A percentile compares a stretch with the other conserved stretches of the same genome.
These are phyloP conservation scores for Danio tinwini DNA, from an alignment of 2,797 vertebrate species.

Conservation along the genomic window DNA sequence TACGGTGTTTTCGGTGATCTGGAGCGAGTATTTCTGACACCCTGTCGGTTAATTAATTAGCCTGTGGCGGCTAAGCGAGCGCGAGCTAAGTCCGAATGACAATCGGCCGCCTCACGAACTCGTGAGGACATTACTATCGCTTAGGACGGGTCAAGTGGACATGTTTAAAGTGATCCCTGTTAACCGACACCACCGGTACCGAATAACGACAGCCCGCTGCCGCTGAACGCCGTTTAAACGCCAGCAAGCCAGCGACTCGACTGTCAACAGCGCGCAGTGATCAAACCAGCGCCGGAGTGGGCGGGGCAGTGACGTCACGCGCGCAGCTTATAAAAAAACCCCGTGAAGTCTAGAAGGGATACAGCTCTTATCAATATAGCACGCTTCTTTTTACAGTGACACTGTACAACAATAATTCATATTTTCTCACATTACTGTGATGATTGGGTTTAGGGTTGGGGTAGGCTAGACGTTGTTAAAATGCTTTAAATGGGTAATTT, in stretches of 20 bases:
- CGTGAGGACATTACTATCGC: slow-evolving; percentile 22
- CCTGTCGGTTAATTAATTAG: slow-evolving; percentile 25
- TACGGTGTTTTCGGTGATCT: not conserved
- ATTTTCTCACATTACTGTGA: no score
- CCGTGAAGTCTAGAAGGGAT: no score
- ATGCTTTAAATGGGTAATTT: no score
- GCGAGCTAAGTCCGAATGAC: slow-evolving; percentile 39
- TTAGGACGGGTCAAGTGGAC: not conserved
- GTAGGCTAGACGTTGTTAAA: no score
- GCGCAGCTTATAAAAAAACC: not conserved
- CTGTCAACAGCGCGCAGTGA: slow-evolving; percentile 70
- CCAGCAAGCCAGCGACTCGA: slow-evolving; percentile 62
- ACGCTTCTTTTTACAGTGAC: no score
- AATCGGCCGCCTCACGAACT: slow-evolving; percentile 36
- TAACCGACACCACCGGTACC: not conserved
- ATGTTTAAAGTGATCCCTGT: not conserved
- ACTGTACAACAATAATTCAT: no score
- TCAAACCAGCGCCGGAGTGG: slow-evolving; percentile 72
- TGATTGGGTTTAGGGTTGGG: no score
- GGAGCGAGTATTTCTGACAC: not conserved
- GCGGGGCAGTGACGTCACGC: slow-evolving; percentile 55
- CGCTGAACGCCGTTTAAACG: slow-evolving; percentile 54
- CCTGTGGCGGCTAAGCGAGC: slow-evolving; percentile 45
- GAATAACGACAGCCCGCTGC: slow-evolving; percentile 47
- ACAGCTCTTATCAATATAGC: no score